Evolutionary conservation across 92 coral and sea anemone genomes (phyloP), one percentile per base, ranked within the genome.

Genomic region (Muricea muricata): DNA sequence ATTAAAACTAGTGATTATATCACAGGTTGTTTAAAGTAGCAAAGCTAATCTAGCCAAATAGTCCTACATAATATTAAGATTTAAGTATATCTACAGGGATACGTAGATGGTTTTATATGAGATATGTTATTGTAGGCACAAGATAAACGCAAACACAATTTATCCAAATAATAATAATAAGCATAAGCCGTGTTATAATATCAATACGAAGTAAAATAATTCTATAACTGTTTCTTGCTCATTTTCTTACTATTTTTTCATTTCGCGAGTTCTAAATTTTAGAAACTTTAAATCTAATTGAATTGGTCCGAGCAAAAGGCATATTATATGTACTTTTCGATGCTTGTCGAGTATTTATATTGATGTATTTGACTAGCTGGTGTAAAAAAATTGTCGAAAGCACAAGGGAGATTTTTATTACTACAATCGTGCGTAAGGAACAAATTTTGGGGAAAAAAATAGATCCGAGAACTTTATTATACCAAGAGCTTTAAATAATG

Each of bases 291-390:
- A 88, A 37, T 37, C 4, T 37, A 37, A 37, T 4, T 75, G 50
- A 84, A 78, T 88, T 88, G 15, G 88, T 84, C 71, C 85, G 70
- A 17, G 73, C 77, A 26, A 63, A 66, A 37, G 88, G 88, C 52
- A 84, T 48, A 47, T 78, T 54, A 63, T 66, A 79, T 28, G 88
- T 41, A 17, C 29, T 39, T 88, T 78, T 89, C 15, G 86, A 85
- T 31, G 89, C 78, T 66, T 81, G 81, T 63, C 92, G 79, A 26
- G 92, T 89, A 71, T 85, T n/a, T 84, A 46, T 88, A 83, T 61
- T 48, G 55, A 68, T 88, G 91, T 46, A 75, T 14, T 17, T 15
- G 78, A 58, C 56, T 85, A 46, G 73, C 63, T 31, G 65, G 65
- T 33, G 77, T 71, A 68, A 89, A 89, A 41, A 89, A 89, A 21